phyloP scores from a whole-genome alignment of 2,888 invertebrate genomes.

The Lasioglossum calceatum region DNA sequence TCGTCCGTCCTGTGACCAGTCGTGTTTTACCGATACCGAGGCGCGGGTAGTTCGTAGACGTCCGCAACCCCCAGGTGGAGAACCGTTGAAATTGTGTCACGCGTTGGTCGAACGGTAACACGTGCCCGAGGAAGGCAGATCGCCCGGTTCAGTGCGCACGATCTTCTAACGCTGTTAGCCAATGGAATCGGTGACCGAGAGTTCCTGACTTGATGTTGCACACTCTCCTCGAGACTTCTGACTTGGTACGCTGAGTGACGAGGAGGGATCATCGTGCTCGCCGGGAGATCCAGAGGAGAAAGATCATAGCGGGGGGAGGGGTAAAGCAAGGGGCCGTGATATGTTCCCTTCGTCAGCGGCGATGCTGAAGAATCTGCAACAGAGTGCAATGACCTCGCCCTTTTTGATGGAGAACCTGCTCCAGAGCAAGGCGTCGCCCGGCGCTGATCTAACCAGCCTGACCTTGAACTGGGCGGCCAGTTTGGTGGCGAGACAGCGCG shows the following conservation, averaged over 20 bases:
- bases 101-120: neutral
- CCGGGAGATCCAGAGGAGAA: neutral
- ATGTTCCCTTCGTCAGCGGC: slow-evolving; percentile 83
- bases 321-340: slow-evolving; percentile 58
- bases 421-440: slow-evolving; percentile 86
- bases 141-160: neutral
- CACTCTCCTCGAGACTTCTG: no score
- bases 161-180: neutral
- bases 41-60: neutral
- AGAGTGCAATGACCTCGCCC: slow-evolving; percentile 86
- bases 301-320: neutral
- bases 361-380: slow-evolving; percentile 83
- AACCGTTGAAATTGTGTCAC: neutral
- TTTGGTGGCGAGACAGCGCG: slow-evolving; percentile 80
- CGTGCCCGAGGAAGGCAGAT: neutral
- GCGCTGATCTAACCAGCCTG: slow-evolving; percentile 84
- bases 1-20: neutral
- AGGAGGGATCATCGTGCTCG: neutral
- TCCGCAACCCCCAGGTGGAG: neutral
- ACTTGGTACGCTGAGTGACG: neutral
- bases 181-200: neutral
- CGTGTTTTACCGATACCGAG: neutral
- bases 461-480: slow-evolving; percentile 86
- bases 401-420: slow-evolving; percentile 88
- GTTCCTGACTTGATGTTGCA: neutral